Evolutionary conservation across 2,113 vertebrate genomes (phyloP), one percentile per base, ranked within the genome.

Genomic region (Salminus brasiliensis): DNA sequence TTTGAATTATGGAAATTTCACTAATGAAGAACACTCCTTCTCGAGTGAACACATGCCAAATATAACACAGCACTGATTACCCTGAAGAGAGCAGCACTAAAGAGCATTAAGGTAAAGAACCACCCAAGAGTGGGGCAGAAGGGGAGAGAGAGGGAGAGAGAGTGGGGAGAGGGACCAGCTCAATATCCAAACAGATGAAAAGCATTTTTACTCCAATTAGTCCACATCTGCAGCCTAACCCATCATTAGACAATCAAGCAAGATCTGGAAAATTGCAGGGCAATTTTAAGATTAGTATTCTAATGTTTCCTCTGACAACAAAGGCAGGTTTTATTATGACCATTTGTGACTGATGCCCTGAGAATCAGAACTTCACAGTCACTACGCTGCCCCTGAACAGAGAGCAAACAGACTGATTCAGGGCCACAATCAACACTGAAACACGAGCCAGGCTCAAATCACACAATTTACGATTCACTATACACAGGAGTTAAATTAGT

Each of bases 201-300:
- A 72, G 45, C 73, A 73, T 74, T 74, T 78, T 59, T 76, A 60
- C 59, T 67, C 59, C 75, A 87, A 85, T 86, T 82, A 59, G 82
- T 68, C 73, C 86, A 91, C 90, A 92, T 90, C 89, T 92, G 91
- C 86, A 69, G 74, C 74, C 81, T 85, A 80, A 79, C 81, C 84
- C 78, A 69, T 88, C 85, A 88, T 73, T 86, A 89, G 71, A 84
- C 74, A 89, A 90, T 89, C 85, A 89, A 80, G 83, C 41, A 82
- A 89, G 89, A 86, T 90, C 81, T 87, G 80, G 81, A 80, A 84
- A 90, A 90, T 76, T 90, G 78, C 74, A n/a, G 80, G 68, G 88
- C 78, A 74, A 93, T 92, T 93, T 91, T 87, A 57, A 90, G 88
- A 90, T 92, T 91, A 90, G 82, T 78, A 83, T 87, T 88, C 81